A percentile compares a stretch with the other conserved stretches of the same genome.
phyloP scores from a whole-genome alignment of 1,140 invertebrate genomes.

The Magallana ariakensis region DNA sequence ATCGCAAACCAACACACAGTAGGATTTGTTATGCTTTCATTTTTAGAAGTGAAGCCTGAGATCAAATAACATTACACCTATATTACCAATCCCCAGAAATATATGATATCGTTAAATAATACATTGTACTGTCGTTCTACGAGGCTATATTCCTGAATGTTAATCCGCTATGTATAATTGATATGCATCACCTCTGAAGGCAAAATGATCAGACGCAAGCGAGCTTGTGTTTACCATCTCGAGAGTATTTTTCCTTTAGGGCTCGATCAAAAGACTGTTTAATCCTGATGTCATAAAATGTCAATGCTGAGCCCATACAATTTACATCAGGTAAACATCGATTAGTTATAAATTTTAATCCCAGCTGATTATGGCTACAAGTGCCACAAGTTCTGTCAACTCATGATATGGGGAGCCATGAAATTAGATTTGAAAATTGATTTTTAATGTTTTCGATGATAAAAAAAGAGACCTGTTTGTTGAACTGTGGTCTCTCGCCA shows the following conservation, averaged over 20 bases:
- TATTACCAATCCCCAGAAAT: too few relatives aligned
- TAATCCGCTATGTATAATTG: not conserved
- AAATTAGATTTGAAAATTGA: not conserved
- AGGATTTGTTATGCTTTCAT: too few relatives aligned
- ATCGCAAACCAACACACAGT: too few relatives aligned
- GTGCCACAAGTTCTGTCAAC: not conserved
- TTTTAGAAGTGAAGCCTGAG: too few relatives aligned
- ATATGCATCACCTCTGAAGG: not conserved
- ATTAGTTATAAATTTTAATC: not conserved
- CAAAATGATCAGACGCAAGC: not conserved
- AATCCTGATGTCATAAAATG: conserved; percentile 24
- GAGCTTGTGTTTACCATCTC: not conserved
- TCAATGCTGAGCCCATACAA: not conserved
- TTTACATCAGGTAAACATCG: conserved; percentile 11
- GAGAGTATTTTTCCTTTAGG: not conserved
- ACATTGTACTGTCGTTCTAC: too few relatives aligned
- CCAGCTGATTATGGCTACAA: not conserved
- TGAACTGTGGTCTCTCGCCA: too few relatives aligned
- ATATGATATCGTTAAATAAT: too few relatives aligned
- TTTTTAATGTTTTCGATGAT: not conserved
- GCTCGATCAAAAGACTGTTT: not conserved
- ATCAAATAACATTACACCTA: too few relatives aligned
- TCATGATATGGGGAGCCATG: not conserved
- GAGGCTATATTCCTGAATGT: not conserved
- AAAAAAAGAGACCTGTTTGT: not conserved